Base-by-base conservation (phyloP, 1,140 invertebrate species). In the Varroa destructor region DNA sequence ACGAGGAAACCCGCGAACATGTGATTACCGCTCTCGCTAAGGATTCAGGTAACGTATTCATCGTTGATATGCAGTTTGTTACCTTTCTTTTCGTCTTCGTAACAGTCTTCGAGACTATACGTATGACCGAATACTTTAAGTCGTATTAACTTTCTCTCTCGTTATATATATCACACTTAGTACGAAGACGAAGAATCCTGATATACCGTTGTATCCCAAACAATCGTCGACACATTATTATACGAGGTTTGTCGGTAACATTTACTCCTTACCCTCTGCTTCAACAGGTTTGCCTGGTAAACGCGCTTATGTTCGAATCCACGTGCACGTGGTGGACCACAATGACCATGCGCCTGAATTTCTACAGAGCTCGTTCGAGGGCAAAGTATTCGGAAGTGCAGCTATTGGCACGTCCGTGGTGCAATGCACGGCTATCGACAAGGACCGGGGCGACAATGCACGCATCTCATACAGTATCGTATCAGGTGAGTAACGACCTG, bases 291-390 rank as follows among this genome's bases (percentile, higher is more conserved):
- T 87, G 0, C 89, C 88, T 10, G 86, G 88, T 0, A 89, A 91
- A 77, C 82, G 88, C 25, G 90, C 90, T 78, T 91, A 87, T 77
- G 89, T 90, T 1, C 82, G 90, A 75, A 87, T 94, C 0, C 80
- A 86, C 43, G 85, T 95, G 57, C 85, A 84, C 61, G 88, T 95
- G 0, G 84, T 87, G 75, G 92, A 93, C 80, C 86, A 90, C 74
- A 95, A 95, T 80, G 92, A 95, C 78, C 90, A 93, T 78, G 82
- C 86, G 42, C 92, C 92, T 0, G 86, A 87, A 77, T 93, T 93
- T 76, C 86, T 87, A 67, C 84, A 85, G 43, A 83, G 85, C 75
- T 84, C 88, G 57, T 84, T 89, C 10, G 85, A 88, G 77, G 87
- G 86, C 40, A 87, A 87, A 78, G 85, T 89, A 0, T 87, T 82